Evolutionary conservation across 2,888 invertebrate genomes (phyloP), one percentile per base, ranked within the genome.

Genomic region (Drosophila putrida): DNA sequence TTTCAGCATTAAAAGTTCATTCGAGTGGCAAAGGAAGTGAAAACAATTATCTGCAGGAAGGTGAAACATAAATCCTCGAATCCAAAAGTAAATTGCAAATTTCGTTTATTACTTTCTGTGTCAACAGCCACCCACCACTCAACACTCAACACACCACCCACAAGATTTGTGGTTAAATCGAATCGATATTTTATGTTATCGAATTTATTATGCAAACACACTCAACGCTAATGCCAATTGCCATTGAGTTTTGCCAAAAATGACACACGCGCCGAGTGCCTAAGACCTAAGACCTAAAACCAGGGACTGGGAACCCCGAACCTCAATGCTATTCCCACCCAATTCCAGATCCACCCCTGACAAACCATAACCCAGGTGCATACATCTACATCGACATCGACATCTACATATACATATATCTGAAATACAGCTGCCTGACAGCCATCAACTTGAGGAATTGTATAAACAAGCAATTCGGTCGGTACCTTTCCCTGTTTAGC

Each of bases 11-110:
- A 90, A 88, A 90, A 90, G 88, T 88, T 88, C 89, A 78, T 71
- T 89, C 71, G 80, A 82, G 77, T 75, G 73, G 81, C 66, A 73
- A 71, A 78, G 88, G 88, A 90, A 89, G 90, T 80, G 90, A 90
- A 90, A 90, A 89, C 89, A 89, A 89, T 90, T 89, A 89, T 90
- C 90, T 87, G 79, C 89, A 90, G 90, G 90, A 89, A 89, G 88
- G 88, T 88, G 80, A 82, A 89, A 79, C 88, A 90, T 88, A 90
- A 89, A 90, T 89, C 87, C 84, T 83, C 75, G 74, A 75, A 86
- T 89, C 70, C 82, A 80, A 82, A 88, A 87, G 87, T 88, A 88
- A 87, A 88, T 87, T 87, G 89, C 89, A 84, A 86, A 88, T 84
- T 89, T 85, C 86, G 82, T 89, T 89, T 85, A 89, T 85, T 85